Evolutionary conservation across 1,140 invertebrate genomes (phyloP).

Genomic region (Drosophila nigromelanica): DNA sequence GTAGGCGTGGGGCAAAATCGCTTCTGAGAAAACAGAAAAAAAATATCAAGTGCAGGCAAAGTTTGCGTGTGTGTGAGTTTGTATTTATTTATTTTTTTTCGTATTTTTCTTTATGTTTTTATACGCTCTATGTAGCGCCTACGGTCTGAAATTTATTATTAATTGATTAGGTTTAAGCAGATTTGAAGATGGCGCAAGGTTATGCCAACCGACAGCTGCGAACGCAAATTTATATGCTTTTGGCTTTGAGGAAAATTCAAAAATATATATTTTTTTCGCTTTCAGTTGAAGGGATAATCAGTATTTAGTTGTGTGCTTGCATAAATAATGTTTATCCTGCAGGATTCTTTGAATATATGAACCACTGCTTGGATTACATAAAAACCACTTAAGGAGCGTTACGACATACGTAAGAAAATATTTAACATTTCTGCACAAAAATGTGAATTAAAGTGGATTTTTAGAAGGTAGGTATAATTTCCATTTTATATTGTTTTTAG

Average conservation of each 20-base stretch:
- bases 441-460: too few relatives aligned
- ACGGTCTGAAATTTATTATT: constrained; percentile 72
- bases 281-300: constrained; percentile 18
- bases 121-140: constrained; percentile 52
- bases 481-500: too few relatives aligned
- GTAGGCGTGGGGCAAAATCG: constrained; percentile 36
- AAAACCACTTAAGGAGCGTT: background rate
- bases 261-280: constrained; percentile 1
- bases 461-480: too few relatives aligned
- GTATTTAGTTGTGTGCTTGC: background rate
- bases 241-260: background rate
- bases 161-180: constrained; percentile 78
- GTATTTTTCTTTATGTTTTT: constrained; percentile 17
- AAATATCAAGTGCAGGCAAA: constrained; percentile 67
- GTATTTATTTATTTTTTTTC: too few relatives aligned
- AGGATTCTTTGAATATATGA: background rate
- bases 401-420: background rate
- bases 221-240: constrained; percentile 6
- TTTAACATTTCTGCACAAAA: background rate
- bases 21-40: constrained; percentile 37
- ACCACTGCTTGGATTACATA: background rate
- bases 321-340: background rate
- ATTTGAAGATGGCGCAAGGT: constrained; percentile 54
- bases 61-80: constrained; percentile 40
- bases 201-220: constrained; percentile 29